Conservation (phyloP, 2,113 vertebrate species). For the Pterocles orientalis region DNA sequence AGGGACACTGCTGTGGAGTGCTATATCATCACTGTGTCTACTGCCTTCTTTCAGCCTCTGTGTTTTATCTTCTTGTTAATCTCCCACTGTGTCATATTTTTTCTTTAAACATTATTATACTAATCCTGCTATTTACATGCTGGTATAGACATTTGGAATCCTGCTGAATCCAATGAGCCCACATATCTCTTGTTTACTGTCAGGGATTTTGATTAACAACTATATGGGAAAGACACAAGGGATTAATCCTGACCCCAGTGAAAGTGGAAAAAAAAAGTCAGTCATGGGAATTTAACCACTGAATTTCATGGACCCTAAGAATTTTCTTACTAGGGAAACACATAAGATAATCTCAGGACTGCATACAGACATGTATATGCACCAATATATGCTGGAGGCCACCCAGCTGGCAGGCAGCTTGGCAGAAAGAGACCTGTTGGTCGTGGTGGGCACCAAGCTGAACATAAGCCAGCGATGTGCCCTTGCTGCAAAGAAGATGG, state of each 20-base stretch:
- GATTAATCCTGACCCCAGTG: not conserved
- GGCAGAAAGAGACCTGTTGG: not conserved
- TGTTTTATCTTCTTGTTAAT: not conserved
- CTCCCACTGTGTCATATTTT: not conserved
- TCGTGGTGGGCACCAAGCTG: not conserved
- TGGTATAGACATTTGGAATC: not conserved
- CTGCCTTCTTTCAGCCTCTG: not conserved
- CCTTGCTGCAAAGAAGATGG: not conserved
- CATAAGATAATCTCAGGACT: not conserved
- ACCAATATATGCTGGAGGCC: not conserved
- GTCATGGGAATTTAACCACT: not conserved
- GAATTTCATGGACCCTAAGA: not conserved
- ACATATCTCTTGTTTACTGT: not conserved
- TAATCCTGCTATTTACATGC: constrained; percentile 19
- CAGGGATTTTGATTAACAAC: not conserved
- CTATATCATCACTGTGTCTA: not conserved
- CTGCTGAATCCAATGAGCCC: not conserved
- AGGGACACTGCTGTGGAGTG: not conserved
- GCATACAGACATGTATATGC: not conserved
- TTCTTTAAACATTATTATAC: not conserved
- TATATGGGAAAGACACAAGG: not conserved
- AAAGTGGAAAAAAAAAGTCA: not conserved
- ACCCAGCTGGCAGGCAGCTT: not conserved
- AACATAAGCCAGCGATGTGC: not conserved
- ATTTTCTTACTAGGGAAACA: not conserved